A percentile compares a stretch with the other conserved stretches of the same genome.
These are phyloP conservation scores for Sylvilagus floridanus DNA, from an alignment of 2,797 vertebrate species.

Conservation along the genomic window DNA sequence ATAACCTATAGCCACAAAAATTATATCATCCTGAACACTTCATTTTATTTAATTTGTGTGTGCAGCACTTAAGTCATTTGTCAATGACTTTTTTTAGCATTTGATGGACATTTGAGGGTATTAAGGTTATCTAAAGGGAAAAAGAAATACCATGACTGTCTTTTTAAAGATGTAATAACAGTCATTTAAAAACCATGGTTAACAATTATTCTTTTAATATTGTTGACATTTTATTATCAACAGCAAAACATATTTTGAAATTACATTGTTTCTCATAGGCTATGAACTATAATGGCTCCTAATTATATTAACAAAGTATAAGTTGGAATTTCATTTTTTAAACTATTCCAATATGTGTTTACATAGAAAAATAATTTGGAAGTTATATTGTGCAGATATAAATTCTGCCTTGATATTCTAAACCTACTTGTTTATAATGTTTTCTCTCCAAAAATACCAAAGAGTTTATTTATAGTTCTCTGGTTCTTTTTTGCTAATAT, in stretches of 20 bases:
- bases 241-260: background rate
- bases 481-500: background rate
- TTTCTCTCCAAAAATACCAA: background rate
- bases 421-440: background rate
- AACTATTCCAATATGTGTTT: background rate
- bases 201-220: constrained; percentile 40
- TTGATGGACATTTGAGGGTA: background rate
- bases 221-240: constrained; percentile 39
- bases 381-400: background rate
- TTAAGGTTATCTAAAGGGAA: constrained; percentile 41
- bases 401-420: background rate
- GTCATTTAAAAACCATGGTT: background rate
- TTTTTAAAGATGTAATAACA: background rate
- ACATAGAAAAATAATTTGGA: background rate
- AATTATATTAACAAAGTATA: background rate
- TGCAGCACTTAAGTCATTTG: constrained; percentile 4
- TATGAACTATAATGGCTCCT: background rate
- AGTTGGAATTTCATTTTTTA: background rate
- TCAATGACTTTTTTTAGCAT: constrained; percentile 6
- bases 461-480: background rate
- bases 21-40: constrained; percentile 7
- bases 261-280: background rate
- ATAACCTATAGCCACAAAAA: constrained; percentile 70
- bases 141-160: background rate
- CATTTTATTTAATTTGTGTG: constrained; percentile 39